These are phyloP conservation scores for Craterocephalus amniculus DNA, from an alignment of 2,797 vertebrate genomes.

Conservation along the genomic window DNA sequence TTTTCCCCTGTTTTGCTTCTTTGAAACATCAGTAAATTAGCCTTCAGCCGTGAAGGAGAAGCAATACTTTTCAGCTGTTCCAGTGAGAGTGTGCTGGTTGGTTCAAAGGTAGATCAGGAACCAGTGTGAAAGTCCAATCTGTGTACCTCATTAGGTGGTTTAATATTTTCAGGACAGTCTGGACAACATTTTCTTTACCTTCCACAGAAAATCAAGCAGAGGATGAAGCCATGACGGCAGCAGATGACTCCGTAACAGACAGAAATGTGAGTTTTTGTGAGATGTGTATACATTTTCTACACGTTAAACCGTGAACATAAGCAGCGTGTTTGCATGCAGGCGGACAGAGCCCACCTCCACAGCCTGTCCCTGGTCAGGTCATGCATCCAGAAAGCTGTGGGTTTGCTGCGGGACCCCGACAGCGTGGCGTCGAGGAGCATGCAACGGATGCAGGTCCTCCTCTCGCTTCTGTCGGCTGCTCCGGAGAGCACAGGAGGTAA, in stretches of 20 bases:
- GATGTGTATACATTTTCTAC: neutral
- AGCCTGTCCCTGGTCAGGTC: slow-evolving; percentile 74
- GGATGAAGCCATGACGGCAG: slow-evolving; percentile 14
- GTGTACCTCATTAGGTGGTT: neutral
- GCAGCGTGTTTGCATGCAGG: slow-evolving; percentile 43
- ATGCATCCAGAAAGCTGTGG: slow-evolving; percentile 81
- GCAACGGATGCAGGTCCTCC: slow-evolving; percentile 70
- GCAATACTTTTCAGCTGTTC: too few relatives aligned
- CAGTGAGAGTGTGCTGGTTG: too few relatives aligned
- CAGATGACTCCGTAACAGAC: slow-evolving; percentile 29
- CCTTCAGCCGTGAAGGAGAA: too few relatives aligned
- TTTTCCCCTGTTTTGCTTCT: too few relatives aligned
- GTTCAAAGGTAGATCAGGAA: too few relatives aligned
- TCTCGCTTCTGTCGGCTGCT: slow-evolving; percentile 65
- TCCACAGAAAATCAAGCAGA: slow-evolving; percentile 29
- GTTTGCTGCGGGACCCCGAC: slow-evolving; percentile 73
- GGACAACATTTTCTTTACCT: neutral
- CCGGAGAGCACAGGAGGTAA: slow-evolving; percentile 55
- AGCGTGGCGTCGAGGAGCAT: slow-evolving; percentile 62
- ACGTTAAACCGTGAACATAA: neutral
- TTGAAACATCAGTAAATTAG: too few relatives aligned
- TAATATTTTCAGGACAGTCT: neutral
- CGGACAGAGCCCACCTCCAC: slow-evolving; percentile 60
- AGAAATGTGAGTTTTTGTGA: slow-evolving; percentile 8
- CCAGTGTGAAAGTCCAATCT: too few relatives aligned